Evolutionary conservation across 2,113 vertebrate genomes (phyloP).

Genomic region (Micromys minutus): DNA sequence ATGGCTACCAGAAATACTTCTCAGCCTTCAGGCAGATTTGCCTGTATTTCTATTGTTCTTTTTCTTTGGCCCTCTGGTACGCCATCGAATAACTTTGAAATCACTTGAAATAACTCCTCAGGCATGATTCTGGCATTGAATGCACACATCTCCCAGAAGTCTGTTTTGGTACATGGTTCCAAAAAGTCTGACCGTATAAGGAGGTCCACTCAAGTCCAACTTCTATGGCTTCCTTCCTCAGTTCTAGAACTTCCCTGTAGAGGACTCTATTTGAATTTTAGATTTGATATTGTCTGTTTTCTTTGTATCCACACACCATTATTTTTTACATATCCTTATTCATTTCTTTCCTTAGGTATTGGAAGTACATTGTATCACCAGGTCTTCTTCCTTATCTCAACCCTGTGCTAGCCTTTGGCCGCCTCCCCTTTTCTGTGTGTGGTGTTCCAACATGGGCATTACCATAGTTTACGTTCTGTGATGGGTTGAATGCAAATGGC

Average conservation of each 20-base stretch:
- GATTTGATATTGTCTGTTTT: too few species aligned
- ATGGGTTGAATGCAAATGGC: background rate
- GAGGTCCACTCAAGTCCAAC: background rate
- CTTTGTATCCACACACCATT: background rate
- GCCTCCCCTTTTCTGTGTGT: background rate
- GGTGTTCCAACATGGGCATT: background rate
- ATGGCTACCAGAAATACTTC: background rate
- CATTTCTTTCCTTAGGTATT: background rate
- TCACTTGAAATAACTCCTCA: background rate
- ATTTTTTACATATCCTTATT: too few species aligned
- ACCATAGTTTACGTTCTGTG: background rate
- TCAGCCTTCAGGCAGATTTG: background rate
- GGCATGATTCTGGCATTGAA: too few species aligned
- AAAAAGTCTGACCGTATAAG: background rate
- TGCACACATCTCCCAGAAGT: background rate
- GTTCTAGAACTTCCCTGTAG: background rate
- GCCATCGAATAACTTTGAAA: background rate
- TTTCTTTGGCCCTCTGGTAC: background rate
- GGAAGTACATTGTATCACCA: rapidly evolving
- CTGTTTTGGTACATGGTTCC: background rate
- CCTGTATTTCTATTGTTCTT: background rate
- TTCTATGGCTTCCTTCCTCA: background rate
- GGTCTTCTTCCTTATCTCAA: too few species aligned
- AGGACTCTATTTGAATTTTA: background rate
- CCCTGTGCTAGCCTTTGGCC: background rate